Percentiles rank a stretch among this genome's conserved stretches.
phyloP scores from a whole-genome alignment of 2,888 invertebrate species.

The Drosophila algonquin region DNA sequence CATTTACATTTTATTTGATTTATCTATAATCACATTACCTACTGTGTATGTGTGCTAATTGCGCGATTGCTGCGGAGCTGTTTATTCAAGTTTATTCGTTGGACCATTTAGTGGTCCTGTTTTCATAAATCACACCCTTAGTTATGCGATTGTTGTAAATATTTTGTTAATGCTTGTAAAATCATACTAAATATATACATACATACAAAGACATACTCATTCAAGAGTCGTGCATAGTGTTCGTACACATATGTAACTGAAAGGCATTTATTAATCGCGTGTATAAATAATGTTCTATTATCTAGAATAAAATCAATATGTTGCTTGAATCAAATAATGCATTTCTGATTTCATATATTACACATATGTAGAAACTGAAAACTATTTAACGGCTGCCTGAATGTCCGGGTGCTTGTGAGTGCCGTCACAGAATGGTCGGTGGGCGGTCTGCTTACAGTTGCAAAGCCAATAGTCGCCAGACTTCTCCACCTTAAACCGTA shows the following conservation, averaged over 20 bases:
- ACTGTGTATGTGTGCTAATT: not conserved
- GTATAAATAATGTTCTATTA: conserved; percentile 51
- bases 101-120: not conserved
- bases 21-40: too few species aligned
- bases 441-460: conserved; percentile 97
- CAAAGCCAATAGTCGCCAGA: conserved; percentile 98
- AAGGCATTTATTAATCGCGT: conserved; percentile 27
- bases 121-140: not conserved
- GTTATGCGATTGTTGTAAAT: conserved; percentile 58
- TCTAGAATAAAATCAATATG: conserved; percentile 65
- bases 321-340: conserved; percentile 68
- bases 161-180: conserved; percentile 63
- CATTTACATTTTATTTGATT: conserved; percentile 13
- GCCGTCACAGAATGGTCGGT: conserved; percentile 98
- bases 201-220: conserved; percentile 27
- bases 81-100: too few species aligned
- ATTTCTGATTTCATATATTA: conserved; percentile 44
- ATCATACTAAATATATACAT: conserved; percentile 19
- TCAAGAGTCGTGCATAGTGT: conserved; percentile 25
- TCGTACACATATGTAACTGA: conserved; percentile 14
- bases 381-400: conserved; percentile 85
- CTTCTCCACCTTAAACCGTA: conserved; percentile 92
- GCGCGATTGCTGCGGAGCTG: not conserved
- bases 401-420: conserved; percentile 91
- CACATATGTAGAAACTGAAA: not conserved